Evolutionary conservation across 2,888 invertebrate genomes (phyloP).

Genomic region (Sericinus montela): DNA sequence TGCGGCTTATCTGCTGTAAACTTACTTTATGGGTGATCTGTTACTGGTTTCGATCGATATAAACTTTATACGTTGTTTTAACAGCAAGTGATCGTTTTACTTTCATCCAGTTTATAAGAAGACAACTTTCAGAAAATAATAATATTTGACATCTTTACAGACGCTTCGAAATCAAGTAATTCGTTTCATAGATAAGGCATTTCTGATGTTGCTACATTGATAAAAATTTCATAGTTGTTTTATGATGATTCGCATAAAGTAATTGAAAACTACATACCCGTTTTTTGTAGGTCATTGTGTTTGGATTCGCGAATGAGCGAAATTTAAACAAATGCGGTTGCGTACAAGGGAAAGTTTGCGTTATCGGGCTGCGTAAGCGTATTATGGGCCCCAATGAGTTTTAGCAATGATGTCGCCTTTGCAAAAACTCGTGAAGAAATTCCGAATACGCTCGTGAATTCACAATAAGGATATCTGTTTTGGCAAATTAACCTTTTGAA

Average conservation of each 20-base stretch:
- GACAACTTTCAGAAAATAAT: too few relatives aligned
- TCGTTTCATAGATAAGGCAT: too few relatives aligned
- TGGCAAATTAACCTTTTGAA: too few relatives aligned
- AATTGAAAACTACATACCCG: conserved; percentile 12
- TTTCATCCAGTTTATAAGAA: too few relatives aligned
- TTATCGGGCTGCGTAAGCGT: conserved; percentile 28
- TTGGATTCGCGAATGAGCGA: conserved; percentile 42
- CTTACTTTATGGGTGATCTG: conserved; percentile 7
- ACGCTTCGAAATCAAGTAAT: too few relatives aligned
- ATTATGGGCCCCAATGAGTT: conserved; percentile 41
- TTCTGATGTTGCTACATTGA: too few relatives aligned
- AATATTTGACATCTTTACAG: too few relatives aligned
- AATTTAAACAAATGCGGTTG: conserved; percentile 53
- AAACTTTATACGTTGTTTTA: too few relatives aligned
- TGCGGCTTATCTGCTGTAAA: conserved; percentile 3
- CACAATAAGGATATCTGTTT: too few relatives aligned
- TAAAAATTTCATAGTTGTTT: too few relatives aligned
- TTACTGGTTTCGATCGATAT: background rate
- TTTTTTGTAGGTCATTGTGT: conserved; percentile 20
- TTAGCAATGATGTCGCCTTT: conserved; percentile 46
- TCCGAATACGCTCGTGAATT: background rate
- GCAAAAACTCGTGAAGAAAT: conserved; percentile 36
- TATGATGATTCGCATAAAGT: conserved; percentile 1
- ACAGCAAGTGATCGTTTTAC: too few relatives aligned
- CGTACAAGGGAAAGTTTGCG: conserved; percentile 51